Base-by-base conservation (phyloP, 2,797 vertebrate species). In the Alectoris magna region DNA sequence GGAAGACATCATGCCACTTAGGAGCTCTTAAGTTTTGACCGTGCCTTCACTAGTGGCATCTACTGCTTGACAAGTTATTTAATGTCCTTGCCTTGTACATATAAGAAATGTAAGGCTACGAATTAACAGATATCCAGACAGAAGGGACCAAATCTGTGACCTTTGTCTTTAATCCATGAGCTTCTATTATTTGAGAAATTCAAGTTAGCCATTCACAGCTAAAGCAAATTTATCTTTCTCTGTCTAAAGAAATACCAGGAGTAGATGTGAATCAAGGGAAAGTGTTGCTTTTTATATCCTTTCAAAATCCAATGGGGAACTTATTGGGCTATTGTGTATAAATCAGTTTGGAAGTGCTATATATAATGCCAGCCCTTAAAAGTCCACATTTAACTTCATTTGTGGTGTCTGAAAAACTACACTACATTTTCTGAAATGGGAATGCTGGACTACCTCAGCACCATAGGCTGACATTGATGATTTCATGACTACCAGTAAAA, bases 21-120 rank as follows among this genome's bases (percentile, higher is more conserved):
- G 48, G 72, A 93, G 22, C 19, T 90, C 63, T 67, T 74, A 64
- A 92, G 44, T 90, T 94, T 91, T 36, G 38, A 51, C 53, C 22
- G 24, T 74, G 11, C 21, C 66, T 93, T 85, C 46, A 62, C n/a
- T 26, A 87, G 23, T 53, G 29, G 26, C 31, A 84, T 76, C 48
- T 70, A 41, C 53, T 75, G 43, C 26, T 71, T 70, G 59, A 58
- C 63, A 91, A 79, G 43, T 75, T 82, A 51, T 38, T 85, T 71
- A 75, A 79, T 58, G 76, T 68, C 71, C 14, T 78, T 76, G 17
- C 34, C 43, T 91, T 64, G 23, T 68, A 56, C 44, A 63, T 86
- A 5, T 2, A 75, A 73, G 41, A 86, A 90, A 93, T 88, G 67
- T 64, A 82, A 84, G 38, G 64, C 56, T 6, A 5, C 11, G 9